A percentile compares a stretch with the other conserved stretches of the same genome.
phyloP scores from a whole-genome alignment of 2,797 vertebrate species.

The Netta rufina region DNA sequence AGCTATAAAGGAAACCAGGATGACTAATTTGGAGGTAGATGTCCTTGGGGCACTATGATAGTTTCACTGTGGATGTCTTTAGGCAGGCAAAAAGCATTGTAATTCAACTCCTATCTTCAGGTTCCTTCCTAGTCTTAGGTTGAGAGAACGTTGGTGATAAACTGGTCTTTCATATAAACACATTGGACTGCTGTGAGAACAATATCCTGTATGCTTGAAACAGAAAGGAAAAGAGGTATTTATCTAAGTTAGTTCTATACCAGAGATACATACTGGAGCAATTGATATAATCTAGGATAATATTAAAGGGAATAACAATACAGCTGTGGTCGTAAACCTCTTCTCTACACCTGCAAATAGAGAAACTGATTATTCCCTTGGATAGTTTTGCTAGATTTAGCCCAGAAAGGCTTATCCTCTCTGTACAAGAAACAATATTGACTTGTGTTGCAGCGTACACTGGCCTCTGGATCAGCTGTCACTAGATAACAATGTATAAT shows the following conservation, averaged over 20 bases:
- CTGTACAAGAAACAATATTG: neutral
- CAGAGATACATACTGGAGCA: neutral
- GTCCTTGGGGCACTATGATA: neutral
- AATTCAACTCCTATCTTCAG: neutral
- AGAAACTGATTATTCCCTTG: constrained; percentile 26
- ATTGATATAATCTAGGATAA: neutral
- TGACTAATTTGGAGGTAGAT: neutral
- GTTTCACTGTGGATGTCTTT: neutral
- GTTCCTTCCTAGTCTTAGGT: neutral
- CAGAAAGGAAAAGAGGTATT: neutral
- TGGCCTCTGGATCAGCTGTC: constrained; percentile 19
- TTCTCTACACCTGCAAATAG: constrained; percentile 27
- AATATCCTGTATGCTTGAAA: neutral
- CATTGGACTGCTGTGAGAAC: neutral
- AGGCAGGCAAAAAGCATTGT: neutral
- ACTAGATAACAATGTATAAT: constrained; percentile 42
- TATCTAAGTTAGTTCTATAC: neutral
- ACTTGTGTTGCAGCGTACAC: neutral
- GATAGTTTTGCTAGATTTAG: neutral
- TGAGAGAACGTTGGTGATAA: neutral
- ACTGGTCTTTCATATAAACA: neutral
- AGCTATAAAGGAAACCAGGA: neutral
- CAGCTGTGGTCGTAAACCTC: neutral
- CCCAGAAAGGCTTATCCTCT: neutral
- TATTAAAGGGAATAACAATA: constrained; percentile 14